Conservation (phyloP, 2,113 vertebrate species). For the Recurvirostra avosetta region DNA sequence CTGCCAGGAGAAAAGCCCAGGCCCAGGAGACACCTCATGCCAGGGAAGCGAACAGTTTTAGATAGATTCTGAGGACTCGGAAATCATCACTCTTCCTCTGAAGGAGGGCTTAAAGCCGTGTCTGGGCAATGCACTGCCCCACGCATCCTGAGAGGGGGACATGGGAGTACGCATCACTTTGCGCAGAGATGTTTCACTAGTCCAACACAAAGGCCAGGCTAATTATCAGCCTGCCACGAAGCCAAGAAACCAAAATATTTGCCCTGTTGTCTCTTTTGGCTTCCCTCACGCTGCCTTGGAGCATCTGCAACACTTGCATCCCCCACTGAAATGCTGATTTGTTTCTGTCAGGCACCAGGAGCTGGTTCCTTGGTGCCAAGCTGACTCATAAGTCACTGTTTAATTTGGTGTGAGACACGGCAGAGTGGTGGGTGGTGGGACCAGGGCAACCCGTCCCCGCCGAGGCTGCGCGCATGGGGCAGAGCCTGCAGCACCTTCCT, state of each 20-base stretch:
- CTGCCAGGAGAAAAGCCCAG: background rate
- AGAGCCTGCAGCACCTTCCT: background rate
- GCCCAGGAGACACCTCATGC: background rate
- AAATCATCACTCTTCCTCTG: background rate
- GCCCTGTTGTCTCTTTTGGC: background rate
- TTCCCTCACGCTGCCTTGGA: background rate
- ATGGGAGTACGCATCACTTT: accelerated
- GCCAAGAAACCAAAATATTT: background rate
- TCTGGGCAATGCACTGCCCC: accelerated
- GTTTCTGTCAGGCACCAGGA: background rate
- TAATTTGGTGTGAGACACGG: background rate
- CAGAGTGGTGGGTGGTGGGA: accelerated
- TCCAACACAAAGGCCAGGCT: background rate
- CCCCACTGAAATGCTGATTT: background rate
- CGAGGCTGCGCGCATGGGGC: accelerated
- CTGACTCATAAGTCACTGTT: accelerated
- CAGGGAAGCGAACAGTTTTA: background rate
- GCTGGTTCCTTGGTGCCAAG: background rate
- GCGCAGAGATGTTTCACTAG: background rate
- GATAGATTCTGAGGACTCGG: background rate
- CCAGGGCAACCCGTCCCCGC: accelerated
- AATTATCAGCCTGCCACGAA: background rate
- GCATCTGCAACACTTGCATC: background rate
- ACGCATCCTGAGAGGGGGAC: accelerated
- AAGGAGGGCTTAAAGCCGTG: background rate